phyloP scores from a whole-genome alignment of 2,113 vertebrate species.

The Trogon melanurus region DNA sequence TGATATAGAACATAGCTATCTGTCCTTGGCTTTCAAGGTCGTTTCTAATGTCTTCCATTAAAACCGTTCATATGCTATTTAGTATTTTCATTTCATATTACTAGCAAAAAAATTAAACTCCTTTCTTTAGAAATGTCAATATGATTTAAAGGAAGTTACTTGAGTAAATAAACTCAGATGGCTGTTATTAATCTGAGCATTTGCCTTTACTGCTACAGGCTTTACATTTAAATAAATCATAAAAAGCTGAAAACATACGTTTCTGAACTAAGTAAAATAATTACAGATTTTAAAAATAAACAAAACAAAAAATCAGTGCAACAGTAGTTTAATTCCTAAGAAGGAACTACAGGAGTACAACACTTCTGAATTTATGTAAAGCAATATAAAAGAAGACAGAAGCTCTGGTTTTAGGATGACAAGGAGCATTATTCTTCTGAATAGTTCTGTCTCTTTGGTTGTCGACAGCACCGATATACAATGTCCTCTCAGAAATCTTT shows the following conservation, averaged over 20 bases:
- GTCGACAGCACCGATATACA: background rate
- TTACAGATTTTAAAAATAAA: background rate
- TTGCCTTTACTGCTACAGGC: background rate
- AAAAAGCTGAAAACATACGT: background rate
- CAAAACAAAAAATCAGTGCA: background rate
- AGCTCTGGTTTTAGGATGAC: background rate
- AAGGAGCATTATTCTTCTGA: background rate
- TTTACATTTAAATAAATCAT: background rate
- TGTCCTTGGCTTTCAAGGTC: constrained; percentile 6
- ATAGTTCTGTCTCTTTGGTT: background rate
- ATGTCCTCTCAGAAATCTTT: constrained; percentile 6
- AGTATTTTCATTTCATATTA: constrained; percentile 6
- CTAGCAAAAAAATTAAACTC: constrained; percentile 16
- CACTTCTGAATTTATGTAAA: background rate
- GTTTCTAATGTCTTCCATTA: background rate
- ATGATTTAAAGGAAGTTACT: constrained; percentile 1
- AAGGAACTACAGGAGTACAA: background rate
- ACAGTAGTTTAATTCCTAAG: background rate
- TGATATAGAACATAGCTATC: background rate
- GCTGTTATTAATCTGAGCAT: constrained; percentile 5
- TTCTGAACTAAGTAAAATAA: background rate
- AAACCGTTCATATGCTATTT: background rate
- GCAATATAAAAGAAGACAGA: background rate
- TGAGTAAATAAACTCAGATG: constrained; percentile 1
- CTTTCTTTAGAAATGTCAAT: constrained; percentile 29